Percentiles rank a stretch among this genome's conserved stretches.
phyloP scores from a whole-genome alignment of 2,797 vertebrate genomes.

The Muscicapa comitata region DNA sequence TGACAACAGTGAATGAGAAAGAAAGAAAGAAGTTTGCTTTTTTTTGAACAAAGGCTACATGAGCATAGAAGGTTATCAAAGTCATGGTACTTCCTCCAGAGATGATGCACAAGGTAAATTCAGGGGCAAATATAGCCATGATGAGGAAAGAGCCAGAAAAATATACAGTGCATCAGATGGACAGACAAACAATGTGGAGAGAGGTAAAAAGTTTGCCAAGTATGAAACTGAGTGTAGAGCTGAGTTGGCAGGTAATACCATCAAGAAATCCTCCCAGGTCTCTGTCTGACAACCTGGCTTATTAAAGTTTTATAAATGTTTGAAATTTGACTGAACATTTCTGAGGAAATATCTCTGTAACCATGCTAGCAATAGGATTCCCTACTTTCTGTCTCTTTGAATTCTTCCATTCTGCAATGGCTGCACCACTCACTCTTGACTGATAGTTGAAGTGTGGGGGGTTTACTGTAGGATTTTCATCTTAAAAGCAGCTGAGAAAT shows the following conservation, averaged over 20 bases:
- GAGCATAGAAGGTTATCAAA: neutral
- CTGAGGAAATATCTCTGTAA: neutral
- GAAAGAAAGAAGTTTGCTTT: neutral
- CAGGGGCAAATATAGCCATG: neutral
- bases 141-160: neutral
- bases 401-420: neutral
- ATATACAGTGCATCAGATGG: neutral
- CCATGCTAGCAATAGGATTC: neutral
- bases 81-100: neutral
- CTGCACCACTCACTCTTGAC: neutral
- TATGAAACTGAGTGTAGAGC: neutral
- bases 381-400: neutral
- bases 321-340: neutral
- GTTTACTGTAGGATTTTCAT: neutral
- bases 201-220: neutral
- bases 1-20: neutral
- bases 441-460: neutral
- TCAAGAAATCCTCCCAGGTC: neutral
- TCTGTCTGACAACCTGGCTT: neutral
- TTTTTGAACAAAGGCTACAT: neutral
- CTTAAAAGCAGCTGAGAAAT: neutral
- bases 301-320: neutral
- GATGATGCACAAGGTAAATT: neutral
- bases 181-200: neutral
- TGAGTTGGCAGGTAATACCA: neutral